A percentile compares a stretch with the other conserved stretches of the same genome.
Conservation (phyloP, 2,888 invertebrate species). For the Autographa pulchrina region DNA sequence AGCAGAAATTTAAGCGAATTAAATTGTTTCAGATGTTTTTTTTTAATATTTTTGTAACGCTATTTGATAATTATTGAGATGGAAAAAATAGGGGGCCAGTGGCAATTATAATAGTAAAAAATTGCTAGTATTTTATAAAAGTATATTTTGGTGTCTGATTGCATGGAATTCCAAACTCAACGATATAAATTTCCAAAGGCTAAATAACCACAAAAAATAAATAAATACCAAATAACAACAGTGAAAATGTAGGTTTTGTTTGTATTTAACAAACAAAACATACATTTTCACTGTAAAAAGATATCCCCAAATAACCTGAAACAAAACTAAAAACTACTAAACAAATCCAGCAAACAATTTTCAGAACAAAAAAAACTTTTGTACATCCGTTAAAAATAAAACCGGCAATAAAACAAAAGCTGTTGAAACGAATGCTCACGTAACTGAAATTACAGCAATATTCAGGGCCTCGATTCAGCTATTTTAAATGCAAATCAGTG, state of each 20-base stretch:
- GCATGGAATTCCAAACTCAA: too few species aligned
- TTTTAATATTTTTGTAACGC: not conserved
- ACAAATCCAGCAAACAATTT: not conserved
- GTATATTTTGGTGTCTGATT: too few species aligned
- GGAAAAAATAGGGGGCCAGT: too few species aligned
- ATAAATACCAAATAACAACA: too few species aligned
- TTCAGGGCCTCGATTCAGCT: conserved; percentile 3
- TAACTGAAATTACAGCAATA: conserved; percentile 49
- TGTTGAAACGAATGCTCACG: conserved; percentile 40
- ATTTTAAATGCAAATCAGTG: too few species aligned
- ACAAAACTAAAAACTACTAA: not conserved
- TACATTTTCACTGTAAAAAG: not conserved
- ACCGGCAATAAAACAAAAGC: conserved; percentile 6
- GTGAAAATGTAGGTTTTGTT: too few species aligned
- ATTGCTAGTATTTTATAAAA: too few species aligned
- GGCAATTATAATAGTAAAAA: too few species aligned
- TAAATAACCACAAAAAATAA: too few species aligned
- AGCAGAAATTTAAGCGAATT: conserved; percentile 22
- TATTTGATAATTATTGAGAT: not conserved
- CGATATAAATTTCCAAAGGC: too few species aligned
- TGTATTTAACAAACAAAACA: too few species aligned
- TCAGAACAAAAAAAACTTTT: not conserved
- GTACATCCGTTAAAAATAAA: not conserved
- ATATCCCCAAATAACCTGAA: not conserved
- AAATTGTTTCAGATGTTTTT: not conserved